Evolutionary conservation across 2,797 vertebrate species (phyloP), one percentile per base, ranked within the genome.

Genomic region (Petrocephalus sullivani): DNA sequence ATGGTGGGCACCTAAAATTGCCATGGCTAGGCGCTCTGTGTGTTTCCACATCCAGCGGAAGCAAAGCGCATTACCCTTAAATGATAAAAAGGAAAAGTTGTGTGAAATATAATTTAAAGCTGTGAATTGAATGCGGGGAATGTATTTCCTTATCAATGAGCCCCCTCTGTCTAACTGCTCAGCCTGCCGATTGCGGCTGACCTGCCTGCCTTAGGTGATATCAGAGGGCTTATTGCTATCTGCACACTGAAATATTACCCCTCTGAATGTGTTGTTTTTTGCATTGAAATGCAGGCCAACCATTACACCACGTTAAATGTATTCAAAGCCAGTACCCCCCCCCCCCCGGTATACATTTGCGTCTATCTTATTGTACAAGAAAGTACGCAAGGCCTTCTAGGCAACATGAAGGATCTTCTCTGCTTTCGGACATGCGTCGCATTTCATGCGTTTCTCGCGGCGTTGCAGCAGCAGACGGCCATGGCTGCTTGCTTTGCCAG

Each of bases 361-460:
- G 3, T 49, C 12, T 56, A 83, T 60, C 57, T 8, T 51, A 49
- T 21, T 57, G 49, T 57, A 85, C 23, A 54, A 85, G 54, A 16
- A 58, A 19, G 14, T 8, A 67, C 10, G 37, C 4, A 10, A 23
- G 12, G 56, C 33, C 53, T 49, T 21, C 37, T 53, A 78, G 57
- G 23, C 46, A 9, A 28, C 21, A n/a, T 61, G 41, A 19, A 16
- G 33, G 64, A n/a, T 16, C 28, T 0, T 2, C 54, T 14, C 56
- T 33, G 41, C 4, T 21, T 16, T 84, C n/a, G 12, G 58, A 53
- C 33, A 19, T 0, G 23, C 57, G 2, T 37, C n/a, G 0, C 6
- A 21, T 84, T 88, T 67, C 28, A 54, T 67, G 57, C 8, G 23
- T 56, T 61, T 94, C 28, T 92, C 19, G 89, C 90, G 90, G 89